These are phyloP conservation scores for Coreoperca whiteheadi DNA, from an alignment of 2,113 vertebrate genomes.

Conservation along the genomic window DNA sequence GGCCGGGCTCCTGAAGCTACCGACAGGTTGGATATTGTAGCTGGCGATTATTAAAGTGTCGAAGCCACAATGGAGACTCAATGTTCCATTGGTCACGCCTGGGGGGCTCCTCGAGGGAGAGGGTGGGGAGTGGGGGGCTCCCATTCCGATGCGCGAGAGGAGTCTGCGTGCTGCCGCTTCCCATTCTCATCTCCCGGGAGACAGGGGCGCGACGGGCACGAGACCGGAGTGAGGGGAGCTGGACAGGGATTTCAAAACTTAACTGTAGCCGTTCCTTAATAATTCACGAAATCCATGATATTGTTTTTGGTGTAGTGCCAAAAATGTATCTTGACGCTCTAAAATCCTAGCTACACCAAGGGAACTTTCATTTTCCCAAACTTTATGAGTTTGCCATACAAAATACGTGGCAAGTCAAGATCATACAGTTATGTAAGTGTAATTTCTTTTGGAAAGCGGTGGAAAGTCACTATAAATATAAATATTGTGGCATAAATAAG, in stretches of 20 bases:
- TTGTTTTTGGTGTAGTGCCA: neutral
- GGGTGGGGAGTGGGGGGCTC: slow-evolving; percentile 85
- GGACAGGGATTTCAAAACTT: slow-evolving; percentile 28
- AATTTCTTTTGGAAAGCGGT: neutral
- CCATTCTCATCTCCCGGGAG: slow-evolving; percentile 91
- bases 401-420: neutral
- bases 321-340: neutral
- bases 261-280: neutral
- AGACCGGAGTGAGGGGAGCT: slow-evolving; percentile 60
- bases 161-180: slow-evolving; percentile 94
- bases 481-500: neutral
- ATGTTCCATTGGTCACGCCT: slow-evolving; percentile 99
- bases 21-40: slow-evolving; percentile 99
- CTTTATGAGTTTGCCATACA: neutral
- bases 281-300: neutral
- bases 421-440: neutral
- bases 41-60: slow-evolving; percentile 99
- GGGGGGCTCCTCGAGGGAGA: slow-evolving; percentile 89
- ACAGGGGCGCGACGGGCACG: slow-evolving; percentile 80
- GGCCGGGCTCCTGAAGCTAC: slow-evolving; percentile 93
- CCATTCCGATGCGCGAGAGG: slow-evolving; percentile 87
- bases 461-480: neutral
- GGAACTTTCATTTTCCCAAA: neutral
- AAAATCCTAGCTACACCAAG: neutral
- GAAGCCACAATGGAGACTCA: slow-evolving; percentile 94